These are phyloP conservation scores for Heloderma charlesbogerti DNA, from an alignment of 2,113 vertebrate genomes.

Conservation along the genomic window DNA sequence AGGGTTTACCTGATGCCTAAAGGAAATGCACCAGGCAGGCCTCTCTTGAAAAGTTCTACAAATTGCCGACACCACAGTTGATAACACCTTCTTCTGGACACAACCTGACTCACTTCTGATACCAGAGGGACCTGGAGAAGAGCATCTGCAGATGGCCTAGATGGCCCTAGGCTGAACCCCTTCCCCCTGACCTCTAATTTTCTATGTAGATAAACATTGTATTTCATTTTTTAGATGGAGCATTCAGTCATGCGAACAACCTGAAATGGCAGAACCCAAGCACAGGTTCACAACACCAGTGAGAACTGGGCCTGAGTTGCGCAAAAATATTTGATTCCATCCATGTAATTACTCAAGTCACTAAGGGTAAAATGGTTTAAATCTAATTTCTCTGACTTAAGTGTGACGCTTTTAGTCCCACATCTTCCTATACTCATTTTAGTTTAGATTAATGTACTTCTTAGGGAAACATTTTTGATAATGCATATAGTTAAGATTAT, in stretches of 20 bases:
- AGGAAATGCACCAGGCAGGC: too few relatives aligned
- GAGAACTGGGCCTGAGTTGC: neutral
- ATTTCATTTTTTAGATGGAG: neutral
- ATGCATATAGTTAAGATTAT: neutral
- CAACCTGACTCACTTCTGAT: neutral
- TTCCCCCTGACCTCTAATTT: neutral
- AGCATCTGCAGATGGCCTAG: neutral
- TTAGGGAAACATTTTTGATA: conserved; percentile 22
- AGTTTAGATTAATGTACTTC: neutral
- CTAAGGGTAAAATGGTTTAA: neutral
- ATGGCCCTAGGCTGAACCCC: neutral
- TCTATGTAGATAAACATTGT: neutral
- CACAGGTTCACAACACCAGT: neutral
- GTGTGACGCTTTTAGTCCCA: neutral
- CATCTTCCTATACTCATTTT: neutral
- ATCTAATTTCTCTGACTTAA: neutral
- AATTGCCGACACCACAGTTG: too few relatives aligned
- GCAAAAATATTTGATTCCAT: neutral
- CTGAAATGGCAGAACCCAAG: neutral
- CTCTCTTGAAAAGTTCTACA: too few relatives aligned
- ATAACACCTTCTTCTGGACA: neutral
- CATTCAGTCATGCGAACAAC: too few relatives aligned
- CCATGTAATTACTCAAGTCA: neutral
- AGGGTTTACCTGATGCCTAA: too few relatives aligned
- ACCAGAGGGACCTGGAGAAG: neutral